Percentiles rank a stretch among this genome's conserved stretches.
These are phyloP conservation scores for Cotesia glomerata DNA, from an alignment of 1,140 invertebrate species.

Conservation along the genomic window DNA sequence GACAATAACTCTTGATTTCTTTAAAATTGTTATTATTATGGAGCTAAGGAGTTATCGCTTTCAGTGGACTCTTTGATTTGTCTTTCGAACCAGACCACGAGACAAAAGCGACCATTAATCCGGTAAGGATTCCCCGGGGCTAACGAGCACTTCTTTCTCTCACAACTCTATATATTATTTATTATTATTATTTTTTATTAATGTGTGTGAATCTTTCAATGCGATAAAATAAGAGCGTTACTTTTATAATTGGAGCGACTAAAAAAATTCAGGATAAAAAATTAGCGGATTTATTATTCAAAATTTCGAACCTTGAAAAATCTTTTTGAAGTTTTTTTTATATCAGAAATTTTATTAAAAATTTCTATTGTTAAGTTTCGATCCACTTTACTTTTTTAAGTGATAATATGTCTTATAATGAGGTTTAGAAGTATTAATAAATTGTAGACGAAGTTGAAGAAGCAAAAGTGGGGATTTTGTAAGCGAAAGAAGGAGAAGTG, in stretches of 20 bases:
- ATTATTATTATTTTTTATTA: no score
- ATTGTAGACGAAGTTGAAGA: constrained; percentile 1
- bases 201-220: no score
- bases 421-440: not conserved
- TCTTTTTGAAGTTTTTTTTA: no score
- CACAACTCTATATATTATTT: not conserved
- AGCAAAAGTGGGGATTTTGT: not conserved
- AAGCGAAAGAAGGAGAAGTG: not conserved
- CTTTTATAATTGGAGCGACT: no score
- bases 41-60: not conserved
- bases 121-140: constrained; percentile 7
- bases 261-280: no score
- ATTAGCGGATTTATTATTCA: no score
- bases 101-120: constrained; percentile 26
- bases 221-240: no score
- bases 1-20: not conserved
- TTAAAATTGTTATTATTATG: not conserved
- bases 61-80: not conserved
- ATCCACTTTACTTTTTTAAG: no score
- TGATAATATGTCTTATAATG: no score
- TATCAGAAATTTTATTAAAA: no score
- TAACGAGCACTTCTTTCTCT: constrained; percentile 13
- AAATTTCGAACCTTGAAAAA: no score
- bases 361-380: no score
- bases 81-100: not conserved